These are phyloP conservation scores for Nomada goodeniana DNA, from an alignment of 2,888 invertebrate species.

Conservation along the genomic window DNA sequence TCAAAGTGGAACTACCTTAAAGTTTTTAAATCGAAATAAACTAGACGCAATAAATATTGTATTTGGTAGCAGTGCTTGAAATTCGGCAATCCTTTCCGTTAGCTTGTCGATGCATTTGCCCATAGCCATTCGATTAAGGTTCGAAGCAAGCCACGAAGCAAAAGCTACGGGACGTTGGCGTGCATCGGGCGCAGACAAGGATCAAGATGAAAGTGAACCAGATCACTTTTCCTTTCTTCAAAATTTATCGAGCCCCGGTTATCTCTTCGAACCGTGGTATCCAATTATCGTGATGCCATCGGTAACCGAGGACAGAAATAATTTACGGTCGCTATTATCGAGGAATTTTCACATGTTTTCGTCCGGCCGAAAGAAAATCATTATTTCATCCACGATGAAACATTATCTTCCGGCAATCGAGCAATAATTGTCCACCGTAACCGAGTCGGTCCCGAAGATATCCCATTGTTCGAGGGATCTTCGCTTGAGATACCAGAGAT, in stretches of 20 bases:
- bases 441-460: conserved; percentile 72
- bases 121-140: conserved; percentile 21
- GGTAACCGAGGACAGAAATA: conserved; percentile 61
- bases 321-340: conserved; percentile 61
- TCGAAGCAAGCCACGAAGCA: conserved; percentile 1
- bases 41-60: not conserved
- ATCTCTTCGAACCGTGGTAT: conserved; percentile 24
- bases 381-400: conserved; percentile 71
- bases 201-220: conserved; percentile 38
- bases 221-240: conserved; percentile 56
- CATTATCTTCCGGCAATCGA: conserved; percentile 73
- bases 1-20: not conserved
- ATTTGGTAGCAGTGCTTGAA: not conserved
- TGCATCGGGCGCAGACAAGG: not conserved
- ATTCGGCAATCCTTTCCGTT: not conserved
- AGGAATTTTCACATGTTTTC: conserved; percentile 69
- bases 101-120: conserved; percentile 11
- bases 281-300: conserved; percentile 64
- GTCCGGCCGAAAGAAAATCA: conserved; percentile 63
- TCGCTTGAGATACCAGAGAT: conserved; percentile 76
- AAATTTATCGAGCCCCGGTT: conserved; percentile 37
- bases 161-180: not conserved
- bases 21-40: too few relatives aligned
- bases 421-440: conserved; percentile 73
- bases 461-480: conserved; percentile 80